phyloP scores from a whole-genome alignment of 2,113 vertebrate genomes.

The Anarrhichthys ocellatus region DNA sequence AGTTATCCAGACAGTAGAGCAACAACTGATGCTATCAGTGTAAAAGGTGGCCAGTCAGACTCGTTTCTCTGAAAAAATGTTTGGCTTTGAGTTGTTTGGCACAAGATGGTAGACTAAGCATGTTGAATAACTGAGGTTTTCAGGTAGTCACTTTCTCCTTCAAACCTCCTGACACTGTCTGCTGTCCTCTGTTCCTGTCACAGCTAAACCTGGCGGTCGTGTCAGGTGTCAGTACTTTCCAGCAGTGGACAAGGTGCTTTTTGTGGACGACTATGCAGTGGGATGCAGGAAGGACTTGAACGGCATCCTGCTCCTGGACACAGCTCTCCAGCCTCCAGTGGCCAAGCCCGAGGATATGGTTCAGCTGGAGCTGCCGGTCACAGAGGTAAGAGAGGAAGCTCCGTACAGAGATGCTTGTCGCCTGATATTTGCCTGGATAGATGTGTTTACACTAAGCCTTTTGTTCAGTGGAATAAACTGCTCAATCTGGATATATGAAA shows the following conservation, averaged over 20 bases:
- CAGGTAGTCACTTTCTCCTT: neutral
- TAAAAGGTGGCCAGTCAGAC: neutral
- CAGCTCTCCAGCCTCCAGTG: constrained; percentile 97
- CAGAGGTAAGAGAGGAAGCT: constrained; percentile 88
- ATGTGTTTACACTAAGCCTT: neutral
- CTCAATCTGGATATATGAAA: neutral
- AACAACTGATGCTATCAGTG: neutral
- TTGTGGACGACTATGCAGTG: constrained; percentile 98
- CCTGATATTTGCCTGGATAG: neutral
- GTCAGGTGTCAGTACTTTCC: constrained; percentile 99
- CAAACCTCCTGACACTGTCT: constrained; percentile 8
- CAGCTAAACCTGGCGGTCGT: constrained; percentile 95
- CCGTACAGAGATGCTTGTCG: neutral
- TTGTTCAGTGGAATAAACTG: neutral
- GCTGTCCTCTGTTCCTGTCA: constrained; percentile 33
- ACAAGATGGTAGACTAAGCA: neutral
- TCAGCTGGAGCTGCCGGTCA: constrained; percentile 97
- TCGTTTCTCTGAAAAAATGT: neutral
- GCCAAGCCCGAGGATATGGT: constrained; percentile 96
- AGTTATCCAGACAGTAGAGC: neutral
- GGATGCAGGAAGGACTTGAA: constrained; percentile 99
- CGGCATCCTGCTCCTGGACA: constrained; percentile 97
- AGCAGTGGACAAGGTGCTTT: constrained; percentile 98
- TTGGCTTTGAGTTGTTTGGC: constrained; percentile 5
- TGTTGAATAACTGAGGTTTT: neutral